A percentile compares a stretch with the other conserved stretches of the same genome.
phyloP scores from a whole-genome alignment of 1,140 invertebrate species.

The Cotesia typhae region DNA sequence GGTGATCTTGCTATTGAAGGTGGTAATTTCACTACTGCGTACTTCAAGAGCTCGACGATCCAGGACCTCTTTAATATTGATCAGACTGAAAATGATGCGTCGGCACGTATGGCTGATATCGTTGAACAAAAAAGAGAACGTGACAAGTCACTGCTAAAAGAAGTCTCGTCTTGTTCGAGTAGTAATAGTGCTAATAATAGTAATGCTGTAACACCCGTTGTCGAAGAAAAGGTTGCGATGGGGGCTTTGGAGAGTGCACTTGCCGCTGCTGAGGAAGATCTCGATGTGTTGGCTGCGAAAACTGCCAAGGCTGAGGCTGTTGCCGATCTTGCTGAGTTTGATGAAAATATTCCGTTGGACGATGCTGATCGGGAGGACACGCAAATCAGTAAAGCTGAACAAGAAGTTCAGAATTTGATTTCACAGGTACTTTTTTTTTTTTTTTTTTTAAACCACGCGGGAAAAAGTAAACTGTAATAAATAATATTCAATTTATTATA shows the following conservation, averaged over 20 bases:
- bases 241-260: conserved; percentile 84
- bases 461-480: too few species aligned
- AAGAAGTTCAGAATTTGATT: conserved; percentile 83
- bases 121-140: conserved; percentile 66
- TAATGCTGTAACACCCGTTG: conserved; percentile 41
- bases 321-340: conserved; percentile 94
- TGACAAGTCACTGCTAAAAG: conserved; percentile 54
- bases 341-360: conserved; percentile 93
- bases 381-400: conserved; percentile 82
- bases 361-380: conserved; percentile 71
- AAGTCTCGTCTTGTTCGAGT: conserved; percentile 25
- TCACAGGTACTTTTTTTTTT: conserved; percentile 73
- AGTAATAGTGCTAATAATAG: conserved; percentile 17
- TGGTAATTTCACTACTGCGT: conserved; percentile 98
- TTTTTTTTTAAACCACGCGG: too few species aligned
- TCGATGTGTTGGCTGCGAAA: conserved; percentile 89
- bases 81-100: conserved; percentile 69
- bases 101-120: conserved; percentile 72
- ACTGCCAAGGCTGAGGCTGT: conserved; percentile 92
- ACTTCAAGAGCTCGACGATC: conserved; percentile 94
- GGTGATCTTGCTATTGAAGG: conserved; percentile 98
- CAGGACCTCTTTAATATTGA: conserved; percentile 91
- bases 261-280: conserved; percentile 93
- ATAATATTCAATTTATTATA: too few species aligned
- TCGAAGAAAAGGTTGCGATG: conserved; percentile 71